Evolutionary conservation across 2,888 invertebrate species (phyloP).

Genomic region (Mimachlamys varia): DNA sequence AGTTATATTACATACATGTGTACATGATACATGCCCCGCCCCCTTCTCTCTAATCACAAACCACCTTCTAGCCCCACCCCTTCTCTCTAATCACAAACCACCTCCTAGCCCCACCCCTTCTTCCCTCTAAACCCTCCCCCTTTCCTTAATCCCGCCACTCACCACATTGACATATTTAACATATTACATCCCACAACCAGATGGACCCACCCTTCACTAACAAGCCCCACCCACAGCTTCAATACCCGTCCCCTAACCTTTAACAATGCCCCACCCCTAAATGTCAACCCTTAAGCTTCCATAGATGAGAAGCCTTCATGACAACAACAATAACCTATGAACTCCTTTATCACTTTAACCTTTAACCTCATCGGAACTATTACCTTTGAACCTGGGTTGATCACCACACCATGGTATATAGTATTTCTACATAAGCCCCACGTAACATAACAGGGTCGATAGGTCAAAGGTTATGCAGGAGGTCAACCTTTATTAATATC

Average conservation of each 20-base stretch:
- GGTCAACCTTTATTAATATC: constrained; percentile 14
- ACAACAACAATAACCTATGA: neutral
- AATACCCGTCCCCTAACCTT: neutral
- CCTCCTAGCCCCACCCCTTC: neutral
- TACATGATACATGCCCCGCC: constrained; percentile 5
- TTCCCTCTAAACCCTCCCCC: neutral
- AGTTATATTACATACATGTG: neutral
- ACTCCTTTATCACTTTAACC: neutral
- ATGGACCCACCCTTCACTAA: neutral
- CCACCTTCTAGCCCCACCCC: neutral
- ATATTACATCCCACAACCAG: neutral
- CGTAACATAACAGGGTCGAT: neutral
- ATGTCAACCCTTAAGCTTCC: neutral
- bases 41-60: neutral
- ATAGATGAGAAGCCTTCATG: neutral
- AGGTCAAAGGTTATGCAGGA: neutral
- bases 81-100: neutral
- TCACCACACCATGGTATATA: too few species aligned
- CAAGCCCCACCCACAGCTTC: neutral
- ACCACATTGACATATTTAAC: neutral
- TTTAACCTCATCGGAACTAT: neutral
- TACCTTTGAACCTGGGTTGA: too few species aligned
- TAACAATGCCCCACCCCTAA: neutral
- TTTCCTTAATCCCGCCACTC: neutral
- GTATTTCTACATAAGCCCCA: too few species aligned